Evolutionary conservation across 1,140 invertebrate genomes (phyloP), one percentile per base, ranked within the genome.

Genomic region (Diploscapter pachys): DNA sequence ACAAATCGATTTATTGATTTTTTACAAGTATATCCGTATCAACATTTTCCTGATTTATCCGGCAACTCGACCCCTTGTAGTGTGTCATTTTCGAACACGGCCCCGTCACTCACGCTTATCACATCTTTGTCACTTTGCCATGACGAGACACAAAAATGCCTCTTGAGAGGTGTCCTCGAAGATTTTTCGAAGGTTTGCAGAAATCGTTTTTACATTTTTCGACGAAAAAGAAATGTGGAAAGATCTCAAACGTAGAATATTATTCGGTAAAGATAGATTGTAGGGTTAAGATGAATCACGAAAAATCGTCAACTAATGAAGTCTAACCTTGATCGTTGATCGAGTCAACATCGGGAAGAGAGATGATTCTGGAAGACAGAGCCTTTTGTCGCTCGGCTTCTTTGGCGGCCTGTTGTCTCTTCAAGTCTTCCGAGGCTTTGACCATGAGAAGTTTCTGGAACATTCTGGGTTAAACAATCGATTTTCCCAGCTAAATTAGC

Each of bases 351-450:
- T 77, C 74, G 3, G 79, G 79, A 5, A 80, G 62, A 31, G 78
- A 72, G 50, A 80, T 80, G 5, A 87, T 86, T 97, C 92, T 64
- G 63, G 6, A 64, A 64, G 31, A 13, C 13, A 99, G 96, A 89
- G 95, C 94, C 85, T 92, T 92, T 89, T 95, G 95, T 87, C 95
- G 93, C 88, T 98, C 96, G 80, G 94, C 93, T 54, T 95, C 94
- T 90, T 98, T 97, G 86, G 93, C 91, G 89, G 97, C 94, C 88
- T 98, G 96, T 89, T 99, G 95, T 87, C 96, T 96, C 90, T 98
- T 98, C 89, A 99, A 90, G 88, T 99, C 96, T 89, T 99, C 96
- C 83, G 96, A 96, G 86, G 96, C 96, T 91, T 98, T 99, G 89
- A 98, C 95, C 92, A 97, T 95, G 89, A 99, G 90, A 89, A 99